Evolutionary conservation across 2,113 vertebrate species (phyloP), one percentile per base, ranked within the genome.

Genomic region (Symphodus melops): DNA sequence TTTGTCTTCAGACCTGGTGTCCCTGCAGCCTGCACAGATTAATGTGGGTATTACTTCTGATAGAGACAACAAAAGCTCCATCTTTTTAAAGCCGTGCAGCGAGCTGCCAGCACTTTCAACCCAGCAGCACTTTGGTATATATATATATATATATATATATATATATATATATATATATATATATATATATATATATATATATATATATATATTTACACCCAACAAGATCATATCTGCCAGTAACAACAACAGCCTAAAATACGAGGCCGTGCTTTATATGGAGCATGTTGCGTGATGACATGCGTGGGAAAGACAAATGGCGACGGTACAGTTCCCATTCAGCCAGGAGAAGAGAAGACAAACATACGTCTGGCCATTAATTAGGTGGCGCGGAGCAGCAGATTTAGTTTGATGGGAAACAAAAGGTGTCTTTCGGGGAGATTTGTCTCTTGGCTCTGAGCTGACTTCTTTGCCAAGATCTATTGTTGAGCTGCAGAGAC

Each of bases 401-500:
- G 81, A 76, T 84, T 81, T 75, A 56, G 81, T 75, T 70, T 53
- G 54, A 53, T 12, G 57, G 60, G 57, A 61, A 83, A 90, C 79
- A 85, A 89, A 87, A 82, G 75, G 68, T 83, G 73, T 77, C 62
- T 79, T 75, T 63, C 37, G 54, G 41, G 63, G 73, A 86, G 80
- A 82, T 84, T 75, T 79, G 78, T 86, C 75, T 81, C 69, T 82
- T 68, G 77, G 84, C 80, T 78, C 82, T 20, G 65, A 75, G 63
- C 63, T 83, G 82, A 67, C 75, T 83, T 63, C 71, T 79, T 72
- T 68, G 78, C 70, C 39, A 77, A 19, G 68, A 69, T 39, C 77
- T 84, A 72, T 88, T 90, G 86, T 90, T 82, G 75, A 81, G 53
- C 78, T 82, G 36, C 68, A 70, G 77, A 62, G 68, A 80, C 65